These are phyloP conservation scores for Pimephales promelas DNA, from an alignment of 2,113 vertebrate genomes.

Conservation along the genomic window DNA sequence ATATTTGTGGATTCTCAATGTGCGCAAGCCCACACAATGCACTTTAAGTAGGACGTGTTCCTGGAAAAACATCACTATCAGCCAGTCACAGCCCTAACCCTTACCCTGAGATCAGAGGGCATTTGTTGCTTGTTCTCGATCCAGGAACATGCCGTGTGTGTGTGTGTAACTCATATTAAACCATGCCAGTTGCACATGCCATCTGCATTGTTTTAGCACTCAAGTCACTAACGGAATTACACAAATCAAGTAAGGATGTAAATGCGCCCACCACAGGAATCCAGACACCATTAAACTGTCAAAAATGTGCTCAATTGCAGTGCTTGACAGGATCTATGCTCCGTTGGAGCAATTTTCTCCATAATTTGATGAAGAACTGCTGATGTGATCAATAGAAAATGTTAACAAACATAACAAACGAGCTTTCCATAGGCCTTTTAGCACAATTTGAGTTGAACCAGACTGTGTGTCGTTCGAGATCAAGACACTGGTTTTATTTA, in stretches of 20 bases:
- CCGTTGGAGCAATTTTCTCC: not conserved
- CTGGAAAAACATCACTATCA: conserved; percentile 14
- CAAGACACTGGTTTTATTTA: not conserved
- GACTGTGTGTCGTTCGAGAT: not conserved
- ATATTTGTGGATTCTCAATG: conserved; percentile 7
- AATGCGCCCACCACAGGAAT: not conserved
- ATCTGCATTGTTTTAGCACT: not conserved
- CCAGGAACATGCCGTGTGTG: conserved; percentile 19
- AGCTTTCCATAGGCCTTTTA: not conserved
- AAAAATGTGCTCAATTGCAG: not conserved
- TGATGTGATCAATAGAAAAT: not conserved
- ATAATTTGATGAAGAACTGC: not conserved
- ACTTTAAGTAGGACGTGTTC: not conserved
- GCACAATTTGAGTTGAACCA: not conserved
- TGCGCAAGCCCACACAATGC: conserved; percentile 21
- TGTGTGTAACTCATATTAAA: conserved; percentile 2
- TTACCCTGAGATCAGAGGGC: conserved; percentile 10
- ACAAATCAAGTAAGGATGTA: conserved; percentile 8
- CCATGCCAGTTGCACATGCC: not conserved
- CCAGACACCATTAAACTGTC: not conserved
- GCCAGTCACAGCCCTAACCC: conserved; percentile 6
- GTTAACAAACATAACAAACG: not conserved
- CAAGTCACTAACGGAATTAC: conserved; percentile 11
- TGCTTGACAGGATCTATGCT: not conserved
- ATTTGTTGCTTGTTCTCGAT: not conserved